These are phyloP conservation scores for Scomber japonicus DNA, from an alignment of 2,113 vertebrate species.

Conservation along the genomic window DNA sequence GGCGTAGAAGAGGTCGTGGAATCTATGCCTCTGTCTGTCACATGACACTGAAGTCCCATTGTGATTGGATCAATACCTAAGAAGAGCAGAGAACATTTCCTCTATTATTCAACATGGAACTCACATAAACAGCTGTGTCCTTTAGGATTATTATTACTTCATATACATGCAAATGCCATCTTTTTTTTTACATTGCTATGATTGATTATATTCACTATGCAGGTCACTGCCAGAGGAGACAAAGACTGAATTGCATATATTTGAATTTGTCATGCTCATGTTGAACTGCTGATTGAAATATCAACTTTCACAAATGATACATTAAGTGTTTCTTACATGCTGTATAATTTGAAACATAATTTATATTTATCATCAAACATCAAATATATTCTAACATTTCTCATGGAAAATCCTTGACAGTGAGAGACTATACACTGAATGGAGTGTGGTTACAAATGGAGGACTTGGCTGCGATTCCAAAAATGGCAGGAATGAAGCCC, in stretches of 20 bases:
- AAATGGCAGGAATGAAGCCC: slow-evolving; percentile 47
- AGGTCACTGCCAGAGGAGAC: neutral
- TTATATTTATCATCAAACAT: neutral
- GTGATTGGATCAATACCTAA: slow-evolving; percentile 71
- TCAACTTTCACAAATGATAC: slow-evolving; percentile 1
- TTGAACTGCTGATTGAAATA: neutral
- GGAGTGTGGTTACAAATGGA: slow-evolving; percentile 14
- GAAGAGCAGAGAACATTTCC: slow-evolving; percentile 40
- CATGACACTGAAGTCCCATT: neutral
- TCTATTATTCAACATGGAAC: slow-evolving; percentile 16
- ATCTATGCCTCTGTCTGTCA: slow-evolving; percentile 26
- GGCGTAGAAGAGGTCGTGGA: slow-evolving; percentile 16
- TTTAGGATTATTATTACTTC: neutral
- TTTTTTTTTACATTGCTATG: neutral
- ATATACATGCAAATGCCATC: slow-evolving; percentile 40
- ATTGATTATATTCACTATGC: neutral
- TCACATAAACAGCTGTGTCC: slow-evolving; percentile 15
- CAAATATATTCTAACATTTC: neutral
- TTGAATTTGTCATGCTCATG: neutral
- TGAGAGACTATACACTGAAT: neutral
- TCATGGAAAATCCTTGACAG: neutral
- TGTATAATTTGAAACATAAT: neutral
- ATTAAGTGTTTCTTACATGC: neutral
- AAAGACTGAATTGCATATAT: neutral
- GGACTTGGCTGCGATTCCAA: neutral